Base-by-base conservation (phyloP, 2,888 invertebrate genomes). In the Xestia sexstrigata region DNA sequence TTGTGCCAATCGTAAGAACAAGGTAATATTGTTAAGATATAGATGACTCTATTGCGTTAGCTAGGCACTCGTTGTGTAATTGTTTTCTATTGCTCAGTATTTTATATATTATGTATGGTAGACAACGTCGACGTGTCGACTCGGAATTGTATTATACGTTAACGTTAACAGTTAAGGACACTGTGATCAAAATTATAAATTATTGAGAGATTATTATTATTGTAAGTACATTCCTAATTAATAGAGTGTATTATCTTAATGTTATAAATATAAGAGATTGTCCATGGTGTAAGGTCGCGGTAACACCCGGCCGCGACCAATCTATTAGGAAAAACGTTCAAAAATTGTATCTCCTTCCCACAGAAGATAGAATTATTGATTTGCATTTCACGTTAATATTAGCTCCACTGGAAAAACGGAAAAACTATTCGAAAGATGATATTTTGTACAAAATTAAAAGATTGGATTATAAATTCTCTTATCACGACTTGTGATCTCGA, bases 171-270 rank as follows among this genome's bases (percentile, higher is more conserved):
- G 95, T 96, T 95, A 96, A 96, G 95, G 92, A 94, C 94, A 96
- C 96, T 96, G 96, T 96, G 96, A 96, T 96, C 95, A 95, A 96
- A 96, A 96, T 96, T 96, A 96, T 96, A 95, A 96, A 96, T 95
- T 96, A 96, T 96, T 96, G 95, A 96, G 96, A 96, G 96, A 96
- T 96, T 96, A 96, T 96, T 94, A 95, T 93, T 91, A 95, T 93
- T 95, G 93, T 96, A 96, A 95, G 95, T 95, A 96, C 96, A 96
- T 96, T 96, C 96, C 96, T 96, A 95, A 95, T 91, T 89, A 93
- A 94, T 95, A 95, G 93, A 95, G 94, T 93, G 94, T 95, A 94
- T 94, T 94, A 95, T 94, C 93, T 91, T 94, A 95, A 95, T 95
- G 95, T 95, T 95, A 94, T 92, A 65, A n/a, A 42, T 65, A 2